These are phyloP conservation scores for Hydrolagus colliei DNA, from an alignment of 2,797 vertebrate genomes.

Conservation along the genomic window DNA sequence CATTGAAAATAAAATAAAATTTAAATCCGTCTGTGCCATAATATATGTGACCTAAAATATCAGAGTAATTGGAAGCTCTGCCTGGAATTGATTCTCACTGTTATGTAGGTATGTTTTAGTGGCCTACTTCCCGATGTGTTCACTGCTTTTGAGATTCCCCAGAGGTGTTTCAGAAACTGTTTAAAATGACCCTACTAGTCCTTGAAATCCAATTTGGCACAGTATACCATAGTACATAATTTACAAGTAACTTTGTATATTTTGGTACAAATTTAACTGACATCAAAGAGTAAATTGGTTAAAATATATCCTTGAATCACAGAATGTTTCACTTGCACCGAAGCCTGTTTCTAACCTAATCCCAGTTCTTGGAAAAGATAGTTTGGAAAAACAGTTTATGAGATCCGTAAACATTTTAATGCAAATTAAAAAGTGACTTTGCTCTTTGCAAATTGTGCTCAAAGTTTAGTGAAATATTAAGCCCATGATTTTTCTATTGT, in stretches of 20 bases:
- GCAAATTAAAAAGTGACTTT: background rate
- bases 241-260: background rate
- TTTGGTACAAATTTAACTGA: background rate
- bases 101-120: background rate
- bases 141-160: background rate
- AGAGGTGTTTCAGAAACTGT: background rate
- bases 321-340: too few species aligned
- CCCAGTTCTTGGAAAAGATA: too few species aligned
- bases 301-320: too few species aligned
- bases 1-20: too few species aligned
- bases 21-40: too few species aligned
- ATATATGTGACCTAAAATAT: too few species aligned
- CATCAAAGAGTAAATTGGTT: too few species aligned
- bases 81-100: background rate
- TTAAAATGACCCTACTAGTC: background rate
- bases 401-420: background rate
- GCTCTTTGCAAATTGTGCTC: too few species aligned
- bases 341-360: too few species aligned
- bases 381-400: background rate
- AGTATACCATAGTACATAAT: background rate
- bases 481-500: background rate
- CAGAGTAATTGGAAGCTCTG: too few species aligned
- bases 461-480: background rate
- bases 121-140: conserved; percentile 8
- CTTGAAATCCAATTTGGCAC: background rate